phyloP scores from a whole-genome alignment of 2,888 invertebrate species.

The Eupithecia inturbata region DNA sequence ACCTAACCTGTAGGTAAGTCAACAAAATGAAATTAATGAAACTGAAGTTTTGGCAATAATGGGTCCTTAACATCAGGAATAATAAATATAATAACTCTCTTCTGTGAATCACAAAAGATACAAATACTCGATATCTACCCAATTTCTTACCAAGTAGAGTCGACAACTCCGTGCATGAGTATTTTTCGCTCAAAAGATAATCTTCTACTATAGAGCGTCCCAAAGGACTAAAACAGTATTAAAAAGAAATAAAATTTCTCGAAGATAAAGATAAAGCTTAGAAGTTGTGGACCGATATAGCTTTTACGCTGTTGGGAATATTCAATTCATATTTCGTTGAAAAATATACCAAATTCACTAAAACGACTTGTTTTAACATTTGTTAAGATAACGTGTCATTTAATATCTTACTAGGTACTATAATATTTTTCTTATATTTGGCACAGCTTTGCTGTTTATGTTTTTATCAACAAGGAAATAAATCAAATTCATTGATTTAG shows the following conservation, averaged over 20 bases:
- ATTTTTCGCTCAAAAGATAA: slow-evolving; percentile 9
- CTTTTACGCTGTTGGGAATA: slow-evolving; percentile 35
- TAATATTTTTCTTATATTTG: background rate
- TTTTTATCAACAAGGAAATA: background rate
- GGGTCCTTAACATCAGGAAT: background rate
- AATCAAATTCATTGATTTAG: no score
- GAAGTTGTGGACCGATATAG: slow-evolving; percentile 36
- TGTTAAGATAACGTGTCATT: background rate
- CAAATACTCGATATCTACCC: background rate
- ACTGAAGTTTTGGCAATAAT: background rate
- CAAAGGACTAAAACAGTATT: slow-evolving; percentile 20
- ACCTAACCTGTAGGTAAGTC: background rate
- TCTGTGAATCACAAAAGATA: background rate
- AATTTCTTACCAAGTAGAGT: background rate
- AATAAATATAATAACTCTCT: no score
- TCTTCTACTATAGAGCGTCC: background rate
- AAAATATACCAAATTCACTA: background rate
- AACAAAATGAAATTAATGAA: background rate
- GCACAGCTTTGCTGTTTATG: background rate
- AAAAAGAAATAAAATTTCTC: slow-evolving; percentile 31
- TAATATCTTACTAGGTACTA: background rate
- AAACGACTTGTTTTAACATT: background rate
- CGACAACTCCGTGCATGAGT: background rate
- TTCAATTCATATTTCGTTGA: slow-evolving; percentile 6
- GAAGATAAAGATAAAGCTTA: slow-evolving; percentile 35